Evolutionary conservation across 2,888 invertebrate genomes (phyloP).

Genomic region (Megaustenia siamemsis): DNA sequence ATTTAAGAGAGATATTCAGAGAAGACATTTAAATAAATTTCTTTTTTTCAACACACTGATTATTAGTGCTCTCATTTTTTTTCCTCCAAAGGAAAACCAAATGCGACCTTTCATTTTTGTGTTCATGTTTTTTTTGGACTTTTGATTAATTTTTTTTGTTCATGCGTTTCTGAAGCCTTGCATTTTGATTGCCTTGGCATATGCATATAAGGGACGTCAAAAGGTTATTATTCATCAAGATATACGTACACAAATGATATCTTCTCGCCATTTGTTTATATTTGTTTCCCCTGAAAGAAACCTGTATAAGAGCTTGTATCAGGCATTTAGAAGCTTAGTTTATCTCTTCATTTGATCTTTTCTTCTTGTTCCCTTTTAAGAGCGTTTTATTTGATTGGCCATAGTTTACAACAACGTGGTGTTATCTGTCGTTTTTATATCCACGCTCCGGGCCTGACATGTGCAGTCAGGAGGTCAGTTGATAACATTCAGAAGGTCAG

Average conservation of each 20-base stretch:
- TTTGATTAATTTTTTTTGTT: background rate
- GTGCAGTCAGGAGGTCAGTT: no score
- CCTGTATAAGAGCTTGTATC: no score
- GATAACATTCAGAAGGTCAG: no score
- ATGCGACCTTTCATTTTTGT: background rate
- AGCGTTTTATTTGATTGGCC: no score
- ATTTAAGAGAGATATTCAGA: conserved; percentile 17
- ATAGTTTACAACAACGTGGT: no score
- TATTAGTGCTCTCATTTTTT: background rate
- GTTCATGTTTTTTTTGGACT: background rate
- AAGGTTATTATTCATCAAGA: background rate
- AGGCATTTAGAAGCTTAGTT: no score
- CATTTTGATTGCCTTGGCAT: background rate
- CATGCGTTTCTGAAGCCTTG: background rate
- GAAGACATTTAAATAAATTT: conserved; percentile 29
- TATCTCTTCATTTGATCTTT: no score
- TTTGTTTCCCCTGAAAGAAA: no score
- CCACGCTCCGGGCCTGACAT: no score
- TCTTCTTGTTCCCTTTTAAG: no score
- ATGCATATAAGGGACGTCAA: background rate
- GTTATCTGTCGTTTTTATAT: no score
- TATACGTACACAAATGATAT: background rate
- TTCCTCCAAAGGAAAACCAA: background rate
- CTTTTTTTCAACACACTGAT: conserved; percentile 16
- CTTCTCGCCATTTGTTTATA: background rate